These are phyloP conservation scores for Agrochola circellaris DNA, from an alignment of 2,888 invertebrate species.

Conservation along the genomic window DNA sequence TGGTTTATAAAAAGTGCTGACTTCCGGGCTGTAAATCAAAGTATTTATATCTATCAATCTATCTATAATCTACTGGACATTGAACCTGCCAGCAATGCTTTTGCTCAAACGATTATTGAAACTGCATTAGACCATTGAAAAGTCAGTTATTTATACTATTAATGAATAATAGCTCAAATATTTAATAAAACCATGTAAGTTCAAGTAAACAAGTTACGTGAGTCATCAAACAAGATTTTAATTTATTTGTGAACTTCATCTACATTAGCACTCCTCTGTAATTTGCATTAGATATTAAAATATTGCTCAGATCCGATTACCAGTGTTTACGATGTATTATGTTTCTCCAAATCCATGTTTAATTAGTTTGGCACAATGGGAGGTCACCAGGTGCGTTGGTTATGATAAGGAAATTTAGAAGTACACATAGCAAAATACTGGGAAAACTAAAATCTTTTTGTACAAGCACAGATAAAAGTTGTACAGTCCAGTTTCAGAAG, in stretches of 20 bases:
- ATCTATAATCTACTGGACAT: background rate
- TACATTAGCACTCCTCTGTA: conserved; percentile 44
- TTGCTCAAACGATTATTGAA: background rate
- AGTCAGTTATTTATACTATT: background rate
- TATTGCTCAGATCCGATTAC: conserved; percentile 58
- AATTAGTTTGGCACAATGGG: conserved; percentile 37
- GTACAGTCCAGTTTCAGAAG: background rate
- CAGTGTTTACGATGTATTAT: conserved; percentile 45
- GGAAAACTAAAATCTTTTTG: background rate
- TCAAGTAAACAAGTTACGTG: conserved; percentile 53
- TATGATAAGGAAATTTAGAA: background rate
- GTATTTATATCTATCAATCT: too few relatives aligned
- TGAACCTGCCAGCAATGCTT: background rate
- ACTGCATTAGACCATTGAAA: background rate
- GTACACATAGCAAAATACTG: background rate
- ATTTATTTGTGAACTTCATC: conserved; percentile 39
- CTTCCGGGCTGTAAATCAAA: too few relatives aligned
- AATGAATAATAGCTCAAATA: conserved; percentile 14
- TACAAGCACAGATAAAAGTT: background rate
- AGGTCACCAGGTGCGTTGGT: conserved; percentile 41
- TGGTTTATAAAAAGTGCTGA: background rate
- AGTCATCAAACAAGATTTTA: conserved; percentile 58
- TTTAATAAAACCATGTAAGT: conserved; percentile 19
- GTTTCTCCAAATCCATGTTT: conserved; percentile 51
- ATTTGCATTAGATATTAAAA: conserved; percentile 62